Percentiles rank a stretch among this genome's conserved stretches.
These are phyloP conservation scores for Heliconius melpomene DNA, from an alignment of 1,140 invertebrate genomes.

Conservation along the genomic window DNA sequence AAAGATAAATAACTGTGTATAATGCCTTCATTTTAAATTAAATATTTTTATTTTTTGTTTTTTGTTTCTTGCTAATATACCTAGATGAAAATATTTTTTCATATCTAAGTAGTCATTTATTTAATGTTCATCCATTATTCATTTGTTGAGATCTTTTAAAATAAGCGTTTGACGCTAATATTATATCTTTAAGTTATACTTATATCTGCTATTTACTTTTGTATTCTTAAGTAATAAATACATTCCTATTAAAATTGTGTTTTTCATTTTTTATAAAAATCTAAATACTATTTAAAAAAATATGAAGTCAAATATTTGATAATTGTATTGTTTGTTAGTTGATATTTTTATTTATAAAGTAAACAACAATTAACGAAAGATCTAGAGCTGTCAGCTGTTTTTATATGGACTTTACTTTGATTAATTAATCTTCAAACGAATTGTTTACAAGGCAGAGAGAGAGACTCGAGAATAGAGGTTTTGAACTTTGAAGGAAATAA, in stretches of 20 bases:
- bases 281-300: too few relatives aligned
- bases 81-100: background rate
- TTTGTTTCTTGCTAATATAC: background rate
- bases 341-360: too few relatives aligned
- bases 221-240: background rate
- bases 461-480: too few relatives aligned
- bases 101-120: background rate
- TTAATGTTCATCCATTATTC: background rate
- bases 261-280: background rate
- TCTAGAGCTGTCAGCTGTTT: too few relatives aligned
- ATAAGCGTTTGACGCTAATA: background rate
- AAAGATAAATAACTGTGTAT: background rate
- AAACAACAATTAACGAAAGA: too few relatives aligned
- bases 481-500: too few relatives aligned
- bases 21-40: background rate
- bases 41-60: background rate
- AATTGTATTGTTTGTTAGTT: too few relatives aligned
- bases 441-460: too few relatives aligned
- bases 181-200: background rate
- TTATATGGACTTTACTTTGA: too few relatives aligned
- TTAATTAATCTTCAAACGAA: too few relatives aligned
- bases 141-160: background rate
- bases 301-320: too few relatives aligned
- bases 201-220: background rate
- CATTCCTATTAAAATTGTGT: background rate